Evolutionary conservation across 2,888 invertebrate genomes (phyloP), one percentile per base, ranked within the genome.

Genomic region (Parasteatoda lunata): DNA sequence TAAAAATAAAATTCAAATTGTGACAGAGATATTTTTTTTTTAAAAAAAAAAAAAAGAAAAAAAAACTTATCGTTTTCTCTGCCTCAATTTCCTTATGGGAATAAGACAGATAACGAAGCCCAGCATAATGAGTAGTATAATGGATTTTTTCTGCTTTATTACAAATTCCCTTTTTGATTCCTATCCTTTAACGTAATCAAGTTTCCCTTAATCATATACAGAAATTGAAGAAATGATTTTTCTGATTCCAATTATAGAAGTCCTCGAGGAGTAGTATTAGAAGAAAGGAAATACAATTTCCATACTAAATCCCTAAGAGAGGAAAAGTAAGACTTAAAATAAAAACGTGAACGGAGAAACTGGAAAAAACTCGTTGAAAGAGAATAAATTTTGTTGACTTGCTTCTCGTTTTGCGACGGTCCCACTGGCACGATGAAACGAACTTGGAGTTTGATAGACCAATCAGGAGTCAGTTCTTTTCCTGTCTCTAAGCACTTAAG

Each of bases 121-220:
- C 30, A 30, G 30, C 30, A 30, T 30, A 30, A 30, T 30, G 30
- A 30, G 30, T 30, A 30, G 30, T 30, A 30, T 30, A 30, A 30
- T 30, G 30, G 30, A 30, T 30, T 30, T 30, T 30, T 30, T 30
- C 30, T 30, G 30, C 30, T 30, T 30, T 30, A 30, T 30, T 30
- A 30, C 30, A 59, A 59, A 59, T 11, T 59, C 52, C 52, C 8
- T 48, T n/a, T 48, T 66, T 52, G n/a, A 2, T n/a, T 64, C 45
- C 9, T 45, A 15, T 80, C 52, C 72, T 65, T 65, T 51, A 13
- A 45, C 45, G 5, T 73, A 80, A 80, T 80, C 80, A 51, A 66
- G 80, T 80, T 80, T 51, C 64, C 15, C 65, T 30, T 80, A 80
- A 80, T 80, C 80, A 80, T 65, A 80, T 80, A 73, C 80, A 80